phyloP scores from a whole-genome alignment of 1,140 invertebrate genomes.

The Belonocnema kinseyi region DNA sequence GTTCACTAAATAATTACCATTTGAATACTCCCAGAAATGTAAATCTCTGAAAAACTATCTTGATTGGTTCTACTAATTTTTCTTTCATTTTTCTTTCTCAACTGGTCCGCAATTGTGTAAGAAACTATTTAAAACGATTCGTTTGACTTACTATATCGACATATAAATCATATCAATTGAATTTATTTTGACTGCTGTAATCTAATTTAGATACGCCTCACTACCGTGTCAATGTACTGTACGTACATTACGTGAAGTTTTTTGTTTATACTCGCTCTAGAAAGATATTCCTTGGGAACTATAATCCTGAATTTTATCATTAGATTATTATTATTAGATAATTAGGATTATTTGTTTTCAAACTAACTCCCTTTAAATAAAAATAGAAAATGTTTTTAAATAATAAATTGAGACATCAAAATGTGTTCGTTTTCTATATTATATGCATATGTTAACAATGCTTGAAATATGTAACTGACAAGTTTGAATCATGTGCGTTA shows the following conservation, averaged over 20 bases:
- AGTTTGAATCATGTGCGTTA: conserved; percentile 7
- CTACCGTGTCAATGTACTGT: neutral
- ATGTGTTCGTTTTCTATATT: neutral
- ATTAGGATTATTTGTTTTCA: no score
- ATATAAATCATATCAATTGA: conserved; percentile 17
- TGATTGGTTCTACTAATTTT: neutral
- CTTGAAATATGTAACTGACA: conserved; percentile 1
- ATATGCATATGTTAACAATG: conserved; percentile 2
- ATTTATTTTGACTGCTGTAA: conserved; percentile 10
- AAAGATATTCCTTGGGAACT: neutral
- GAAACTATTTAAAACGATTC: conserved; percentile 6
- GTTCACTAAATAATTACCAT: no score
- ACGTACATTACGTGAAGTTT: conserved; percentile 1
- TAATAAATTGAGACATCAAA: neutral
- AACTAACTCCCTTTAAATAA: no score
- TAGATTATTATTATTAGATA: no score
- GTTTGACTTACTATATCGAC: neutral
- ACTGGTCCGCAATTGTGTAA: neutral
- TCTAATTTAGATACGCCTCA: conserved; percentile 7
- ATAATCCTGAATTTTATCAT: no score
- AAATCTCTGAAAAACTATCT: neutral
- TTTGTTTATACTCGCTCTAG: neutral
- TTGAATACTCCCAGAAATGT: no score
- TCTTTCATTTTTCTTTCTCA: neutral
- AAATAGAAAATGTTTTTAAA: neutral